phyloP scores from a whole-genome alignment of 30 jellyfish, hydroid and myxozoan species.

The Catostylus mosaicus region DNA sequence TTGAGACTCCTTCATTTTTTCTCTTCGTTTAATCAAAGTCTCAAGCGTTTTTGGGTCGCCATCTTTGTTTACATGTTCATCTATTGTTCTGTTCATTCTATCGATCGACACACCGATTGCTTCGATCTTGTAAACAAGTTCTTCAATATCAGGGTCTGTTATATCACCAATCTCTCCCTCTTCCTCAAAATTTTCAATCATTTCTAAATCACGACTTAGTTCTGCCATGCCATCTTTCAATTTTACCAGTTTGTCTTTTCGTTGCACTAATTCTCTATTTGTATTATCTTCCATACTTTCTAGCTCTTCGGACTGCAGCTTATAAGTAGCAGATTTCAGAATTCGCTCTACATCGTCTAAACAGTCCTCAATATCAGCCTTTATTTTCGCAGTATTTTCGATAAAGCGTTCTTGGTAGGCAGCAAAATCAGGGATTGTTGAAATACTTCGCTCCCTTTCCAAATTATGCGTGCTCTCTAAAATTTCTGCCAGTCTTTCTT shows the following conservation, averaged over 20 bases:
- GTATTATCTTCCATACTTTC: not conserved
- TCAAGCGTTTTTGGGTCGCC: slow-evolving; percentile 54
- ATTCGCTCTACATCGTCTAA: slow-evolving; percentile 12
- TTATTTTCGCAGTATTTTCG: not conserved
- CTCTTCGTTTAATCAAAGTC: slow-evolving; percentile 9
- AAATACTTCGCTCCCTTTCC: slow-evolving; percentile 4
- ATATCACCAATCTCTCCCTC: slow-evolving; percentile 25
- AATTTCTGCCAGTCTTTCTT: slow-evolving; percentile 4
- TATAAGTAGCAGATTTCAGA: not conserved
- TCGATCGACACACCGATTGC: slow-evolving; percentile 38
- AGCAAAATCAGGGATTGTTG: not conserved
- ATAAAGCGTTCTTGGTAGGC: not conserved
- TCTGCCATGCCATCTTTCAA: slow-evolving; percentile 8
- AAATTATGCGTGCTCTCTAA: slow-evolving; percentile 4
- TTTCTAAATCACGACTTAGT: slow-evolving; percentile 8
- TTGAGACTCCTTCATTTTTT: slow-evolving; percentile 20
- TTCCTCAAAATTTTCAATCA: slow-evolving; percentile 6
- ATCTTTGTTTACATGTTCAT: slow-evolving; percentile 28
- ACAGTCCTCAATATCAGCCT: slow-evolving; percentile 18
- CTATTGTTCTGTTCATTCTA: slow-evolving; percentile 40
- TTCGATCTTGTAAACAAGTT: slow-evolving; percentile 38
- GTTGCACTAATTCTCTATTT: not conserved
- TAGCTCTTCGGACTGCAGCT: not conserved
- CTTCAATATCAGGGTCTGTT: slow-evolving; percentile 51
- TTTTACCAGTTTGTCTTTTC: not conserved